Percentiles rank a stretch among this genome's conserved stretches.
These are phyloP conservation scores for Anoplius nigerrimus DNA, from an alignment of 2,888 invertebrate genomes.

Conservation along the genomic window DNA sequence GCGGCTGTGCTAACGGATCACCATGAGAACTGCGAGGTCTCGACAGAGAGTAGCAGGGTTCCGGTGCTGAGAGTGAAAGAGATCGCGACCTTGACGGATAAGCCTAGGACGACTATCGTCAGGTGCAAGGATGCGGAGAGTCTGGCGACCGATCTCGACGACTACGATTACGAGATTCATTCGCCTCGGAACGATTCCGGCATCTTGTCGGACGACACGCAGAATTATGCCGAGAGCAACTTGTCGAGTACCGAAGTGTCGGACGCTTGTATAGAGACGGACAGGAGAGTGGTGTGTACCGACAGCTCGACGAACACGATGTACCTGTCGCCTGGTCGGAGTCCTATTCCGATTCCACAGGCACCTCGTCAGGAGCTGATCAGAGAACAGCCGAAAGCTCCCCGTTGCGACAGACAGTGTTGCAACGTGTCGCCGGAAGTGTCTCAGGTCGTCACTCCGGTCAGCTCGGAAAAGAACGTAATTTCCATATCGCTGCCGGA, in stretches of 20 bases:
- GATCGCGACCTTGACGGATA: constrained; percentile 64
- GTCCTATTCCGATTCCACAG: constrained; percentile 20
- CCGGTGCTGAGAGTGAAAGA: constrained; percentile 65
- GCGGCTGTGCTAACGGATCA: constrained; percentile 64
- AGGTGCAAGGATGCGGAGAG: constrained; percentile 61
- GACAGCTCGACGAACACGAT: constrained; percentile 63
- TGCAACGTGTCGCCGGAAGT: background rate
- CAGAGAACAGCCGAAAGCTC: background rate
- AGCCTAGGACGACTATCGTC: constrained; percentile 41
- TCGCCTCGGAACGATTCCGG: constrained; percentile 62
- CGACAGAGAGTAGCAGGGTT: background rate
- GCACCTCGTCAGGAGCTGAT: constrained; percentile 24
- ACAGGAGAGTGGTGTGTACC: constrained; percentile 33
- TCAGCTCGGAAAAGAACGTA: constrained; percentile 55
- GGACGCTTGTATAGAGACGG: constrained; percentile 38
- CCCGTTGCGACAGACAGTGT: background rate
- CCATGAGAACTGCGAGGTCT: constrained; percentile 50
- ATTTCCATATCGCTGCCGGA: constrained; percentile 68
- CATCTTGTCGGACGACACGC: constrained; percentile 60
- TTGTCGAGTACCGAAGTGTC: constrained; percentile 49
- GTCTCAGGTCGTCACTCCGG: background rate
- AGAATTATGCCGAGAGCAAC: constrained; percentile 59
- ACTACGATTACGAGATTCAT: constrained; percentile 48
- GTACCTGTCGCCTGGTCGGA: constrained; percentile 30
- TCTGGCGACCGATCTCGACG: constrained; percentile 59